phyloP scores from a whole-genome alignment of 2,797 vertebrate species.

The Manis crassicaudata region DNA sequence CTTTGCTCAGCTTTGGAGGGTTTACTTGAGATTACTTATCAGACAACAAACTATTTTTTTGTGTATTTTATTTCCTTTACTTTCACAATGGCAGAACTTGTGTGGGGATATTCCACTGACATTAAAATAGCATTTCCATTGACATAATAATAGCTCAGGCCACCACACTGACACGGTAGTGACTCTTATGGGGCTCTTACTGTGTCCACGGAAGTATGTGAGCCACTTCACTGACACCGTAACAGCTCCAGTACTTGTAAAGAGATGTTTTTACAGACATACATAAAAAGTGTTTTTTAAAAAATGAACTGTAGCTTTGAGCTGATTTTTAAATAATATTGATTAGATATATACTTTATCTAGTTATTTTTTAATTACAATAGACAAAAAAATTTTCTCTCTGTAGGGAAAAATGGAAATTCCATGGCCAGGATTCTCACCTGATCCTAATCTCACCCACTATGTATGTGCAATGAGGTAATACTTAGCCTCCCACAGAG shows the following conservation, averaged over 20 bases:
- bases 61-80: conserved; percentile 53
- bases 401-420: too few relatives aligned
- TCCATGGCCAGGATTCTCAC: too few relatives aligned
- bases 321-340: background rate
- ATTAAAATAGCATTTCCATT: conserved; percentile 66
- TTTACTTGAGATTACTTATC: conserved; percentile 34
- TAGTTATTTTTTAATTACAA: background rate
- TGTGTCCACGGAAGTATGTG: conserved; percentile 41
- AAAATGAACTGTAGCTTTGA: background rate
- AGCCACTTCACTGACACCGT: conserved; percentile 77
- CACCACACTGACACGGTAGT: conserved; percentile 48
- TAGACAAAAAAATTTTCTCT: background rate
- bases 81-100: conserved; percentile 50
- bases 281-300: background rate
- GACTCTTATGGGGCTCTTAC: conserved; percentile 71
- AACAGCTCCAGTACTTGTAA: conserved; percentile 63
- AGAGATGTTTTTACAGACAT: background rate
- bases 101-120: conserved; percentile 9
- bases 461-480: too few relatives aligned
- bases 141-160: conserved; percentile 62
- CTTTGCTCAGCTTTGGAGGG: background rate
- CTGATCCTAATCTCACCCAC: too few relatives aligned
- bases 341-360: background rate
- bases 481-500: too few relatives aligned
- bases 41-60: background rate